A percentile compares a stretch with the other conserved stretches of the same genome.
These are phyloP conservation scores for Stratiomys singularior DNA, from an alignment of 2,888 invertebrate genomes.

Conservation along the genomic window DNA sequence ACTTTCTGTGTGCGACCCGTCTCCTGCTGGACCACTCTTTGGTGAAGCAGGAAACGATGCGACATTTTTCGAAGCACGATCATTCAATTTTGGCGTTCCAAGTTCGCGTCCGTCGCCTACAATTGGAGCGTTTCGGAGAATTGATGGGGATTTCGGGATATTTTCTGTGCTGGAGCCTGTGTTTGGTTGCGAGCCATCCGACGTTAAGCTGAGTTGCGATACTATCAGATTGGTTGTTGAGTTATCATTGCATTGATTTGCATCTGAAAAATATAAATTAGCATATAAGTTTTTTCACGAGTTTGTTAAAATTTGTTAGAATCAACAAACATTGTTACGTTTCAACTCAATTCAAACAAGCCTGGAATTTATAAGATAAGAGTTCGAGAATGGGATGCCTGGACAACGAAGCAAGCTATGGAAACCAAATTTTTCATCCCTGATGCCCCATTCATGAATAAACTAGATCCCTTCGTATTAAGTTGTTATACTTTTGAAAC, in stretches of 20 bases:
- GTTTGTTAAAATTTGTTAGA: not conserved
- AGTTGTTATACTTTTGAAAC: too few species aligned
- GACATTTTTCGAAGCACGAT: slow-evolving; percentile 50
- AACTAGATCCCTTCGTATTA: too few species aligned
- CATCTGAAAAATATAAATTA: slow-evolving; percentile 26
- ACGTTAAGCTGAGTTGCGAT: slow-evolving; percentile 54
- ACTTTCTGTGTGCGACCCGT: slow-evolving; percentile 38
- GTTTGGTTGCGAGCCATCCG: slow-evolving; percentile 54
- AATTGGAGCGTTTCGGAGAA: slow-evolving; percentile 48
- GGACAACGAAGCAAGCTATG: not conserved
- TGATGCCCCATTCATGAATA: too few species aligned
- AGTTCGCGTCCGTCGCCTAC: too few species aligned
- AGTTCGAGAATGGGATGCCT: slow-evolving; percentile 4
- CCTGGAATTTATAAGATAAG: not conserved
- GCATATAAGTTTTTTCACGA: not conserved
- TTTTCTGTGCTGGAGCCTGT: slow-evolving; percentile 49
- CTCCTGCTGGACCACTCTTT: slow-evolving; percentile 48
- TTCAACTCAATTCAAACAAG: slow-evolving; percentile 38
- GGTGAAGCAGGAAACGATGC: slow-evolving; percentile 44
- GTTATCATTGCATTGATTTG: slow-evolving; percentile 46
- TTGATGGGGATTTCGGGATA: slow-evolving; percentile 51
- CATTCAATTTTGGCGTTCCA: slow-evolving; percentile 47
- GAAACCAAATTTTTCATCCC: too few species aligned
- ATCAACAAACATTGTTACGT: slow-evolving; percentile 19
- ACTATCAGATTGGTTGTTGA: slow-evolving; percentile 26